Evolutionary conservation across 1,140 invertebrate genomes (phyloP).

Genomic region (Monomorium pharaonis): DNA sequence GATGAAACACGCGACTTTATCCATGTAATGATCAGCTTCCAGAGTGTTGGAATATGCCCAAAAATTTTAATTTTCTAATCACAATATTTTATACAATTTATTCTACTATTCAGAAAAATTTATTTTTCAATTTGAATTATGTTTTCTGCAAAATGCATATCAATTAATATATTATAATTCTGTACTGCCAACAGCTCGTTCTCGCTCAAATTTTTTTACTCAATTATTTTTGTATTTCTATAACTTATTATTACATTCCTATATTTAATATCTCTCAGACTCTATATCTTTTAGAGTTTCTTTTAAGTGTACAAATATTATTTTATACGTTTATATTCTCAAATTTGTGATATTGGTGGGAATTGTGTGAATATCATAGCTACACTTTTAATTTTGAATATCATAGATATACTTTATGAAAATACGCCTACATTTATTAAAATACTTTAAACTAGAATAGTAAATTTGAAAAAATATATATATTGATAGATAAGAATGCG

Average conservation of each 20-base stretch:
- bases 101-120: slow-evolving; percentile 1
- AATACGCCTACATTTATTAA: slow-evolving; percentile 16
- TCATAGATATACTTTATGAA: neutral
- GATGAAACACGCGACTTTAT: slow-evolving; percentile 71
- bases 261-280: slow-evolving; percentile 13
- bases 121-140: slow-evolving; percentile 12
- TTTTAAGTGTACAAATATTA: slow-evolving; percentile 3
- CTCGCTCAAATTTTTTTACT: neutral
- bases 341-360: neutral
- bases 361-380: neutral
- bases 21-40: slow-evolving; percentile 61
- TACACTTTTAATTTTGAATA: neutral
- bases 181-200: slow-evolving; percentile 18
- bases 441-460: neutral
- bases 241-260: slow-evolving; percentile 26
- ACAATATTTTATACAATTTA: slow-evolving; percentile 6
- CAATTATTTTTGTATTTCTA: neutral
- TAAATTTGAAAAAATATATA: slow-evolving; percentile 21
- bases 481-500: slow-evolving; percentile 2
- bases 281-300: neutral
- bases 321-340: slow-evolving; percentile 1
- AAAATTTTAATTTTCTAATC: slow-evolving; percentile 42
- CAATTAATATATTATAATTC: slow-evolving; percentile 12
- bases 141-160: slow-evolving; percentile 9
- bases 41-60: slow-evolving; percentile 24